Evolutionary conservation across 2,797 vertebrate species (phyloP).

Genomic region (Rhinella marina): DNA sequence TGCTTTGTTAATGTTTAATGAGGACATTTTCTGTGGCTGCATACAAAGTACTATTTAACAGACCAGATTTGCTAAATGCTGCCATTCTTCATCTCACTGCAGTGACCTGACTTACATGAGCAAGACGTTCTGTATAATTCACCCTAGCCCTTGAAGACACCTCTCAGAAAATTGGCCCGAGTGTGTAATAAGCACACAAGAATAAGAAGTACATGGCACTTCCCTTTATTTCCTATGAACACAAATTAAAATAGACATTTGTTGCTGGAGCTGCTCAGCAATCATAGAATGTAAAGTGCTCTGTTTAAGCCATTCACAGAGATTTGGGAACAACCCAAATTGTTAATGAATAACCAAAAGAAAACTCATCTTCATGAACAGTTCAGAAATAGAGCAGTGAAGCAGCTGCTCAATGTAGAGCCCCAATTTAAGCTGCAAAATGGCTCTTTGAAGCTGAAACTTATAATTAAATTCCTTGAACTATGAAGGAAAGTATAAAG

Average conservation of each 20-base stretch:
- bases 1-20: conserved; percentile 29
- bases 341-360: conserved; percentile 49
- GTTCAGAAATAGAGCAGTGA: conserved; percentile 30
- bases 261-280: conserved; percentile 15
- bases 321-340: conserved; percentile 49
- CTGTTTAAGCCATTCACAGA: conserved; percentile 16
- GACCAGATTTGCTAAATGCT: background rate
- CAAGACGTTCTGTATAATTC: background rate
- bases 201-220: background rate
- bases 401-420: conserved; percentile 22
- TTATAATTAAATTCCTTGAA: conserved; percentile 30
- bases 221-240: background rate
- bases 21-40: conserved; percentile 5
- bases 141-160: background rate
- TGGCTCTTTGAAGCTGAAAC: conserved; percentile 31
- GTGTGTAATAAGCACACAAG: background rate
- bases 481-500: conserved; percentile 31
- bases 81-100: conserved; percentile 14
- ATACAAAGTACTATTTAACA: conserved; percentile 21
- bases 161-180: background rate
- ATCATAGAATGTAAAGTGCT: conserved; percentile 25
- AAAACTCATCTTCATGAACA: conserved; percentile 40
- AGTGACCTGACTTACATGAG: background rate
- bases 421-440: conserved; percentile 26
- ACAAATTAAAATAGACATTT: conserved; percentile 36